These are phyloP conservation scores for Grallaria varia DNA, from an alignment of 2,113 vertebrate genomes.

Conservation along the genomic window DNA sequence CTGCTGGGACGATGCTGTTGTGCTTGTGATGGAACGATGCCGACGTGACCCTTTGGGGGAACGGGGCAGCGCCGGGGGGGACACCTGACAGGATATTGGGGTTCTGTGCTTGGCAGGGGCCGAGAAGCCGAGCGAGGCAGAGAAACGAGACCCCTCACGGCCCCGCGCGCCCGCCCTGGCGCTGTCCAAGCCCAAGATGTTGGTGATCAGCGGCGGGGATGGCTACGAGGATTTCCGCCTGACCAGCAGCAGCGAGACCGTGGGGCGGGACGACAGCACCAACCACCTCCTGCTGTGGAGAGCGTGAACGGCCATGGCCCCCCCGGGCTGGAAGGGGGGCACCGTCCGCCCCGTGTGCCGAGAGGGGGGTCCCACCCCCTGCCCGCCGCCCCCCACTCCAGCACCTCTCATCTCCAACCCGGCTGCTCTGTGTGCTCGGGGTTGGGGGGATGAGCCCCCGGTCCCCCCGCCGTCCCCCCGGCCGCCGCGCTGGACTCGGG, in stretches of 20 bases:
- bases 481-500: not conserved
- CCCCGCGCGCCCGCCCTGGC: conserved; percentile 73
- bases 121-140: conserved; percentile 75
- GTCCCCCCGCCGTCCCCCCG: not conserved
- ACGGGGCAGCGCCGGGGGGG: accelerated
- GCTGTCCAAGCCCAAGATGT: conserved; percentile 83
- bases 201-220: conserved; percentile 94
- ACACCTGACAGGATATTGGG: accelerated
- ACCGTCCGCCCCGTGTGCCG: not conserved
- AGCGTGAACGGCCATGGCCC: conserved; percentile 73
- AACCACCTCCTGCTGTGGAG: conserved; percentile 96
- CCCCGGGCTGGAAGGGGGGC: no score
- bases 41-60: not conserved
- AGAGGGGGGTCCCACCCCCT: not conserved
- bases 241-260: conserved; percentile 91
- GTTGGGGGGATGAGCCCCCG: not conserved
- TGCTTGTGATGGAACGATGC: no score
- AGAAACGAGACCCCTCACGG: conserved; percentile 79
- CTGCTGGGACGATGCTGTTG: no score
- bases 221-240: conserved; percentile 97
- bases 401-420: conserved; percentile 34
- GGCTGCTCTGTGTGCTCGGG: conserved; percentile 36
- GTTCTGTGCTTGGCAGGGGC: not conserved
- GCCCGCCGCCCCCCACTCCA: not conserved
- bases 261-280: conserved; percentile 95